These are phyloP conservation scores for Enchytraeus crypticus DNA, from an alignment of 2,888 invertebrate species.

Conservation along the genomic window DNA sequence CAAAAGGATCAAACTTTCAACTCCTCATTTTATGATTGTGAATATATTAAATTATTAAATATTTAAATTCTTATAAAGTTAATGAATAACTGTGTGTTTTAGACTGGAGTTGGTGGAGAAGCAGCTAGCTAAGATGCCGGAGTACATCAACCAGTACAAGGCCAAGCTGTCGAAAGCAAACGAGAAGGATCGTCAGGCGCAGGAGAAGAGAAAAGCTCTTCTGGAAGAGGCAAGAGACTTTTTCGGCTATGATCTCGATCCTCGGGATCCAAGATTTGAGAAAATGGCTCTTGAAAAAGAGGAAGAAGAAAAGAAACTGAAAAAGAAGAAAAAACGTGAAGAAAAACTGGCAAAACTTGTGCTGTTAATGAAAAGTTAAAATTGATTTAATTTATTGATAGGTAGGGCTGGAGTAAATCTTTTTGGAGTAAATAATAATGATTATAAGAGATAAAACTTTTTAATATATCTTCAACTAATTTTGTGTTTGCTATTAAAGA, in stretches of 20 bases:
- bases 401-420: too few relatives aligned
- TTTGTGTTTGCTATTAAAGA: too few relatives aligned
- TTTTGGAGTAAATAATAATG: too few relatives aligned
- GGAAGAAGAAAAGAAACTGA: conserved; percentile 25
- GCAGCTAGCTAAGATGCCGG: conserved; percentile 28
- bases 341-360: conserved; percentile 14
- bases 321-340: conserved; percentile 22
- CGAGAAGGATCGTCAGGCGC: conserved; percentile 10
- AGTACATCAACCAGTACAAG: conserved; percentile 20
- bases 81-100: background rate
- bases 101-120: conserved; percentile 20
- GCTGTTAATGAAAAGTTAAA: background rate
- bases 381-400: background rate
- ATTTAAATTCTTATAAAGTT: background rate
- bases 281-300: conserved; percentile 26
- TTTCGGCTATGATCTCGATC: conserved; percentile 28
- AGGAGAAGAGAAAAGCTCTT: conserved; percentile 16
- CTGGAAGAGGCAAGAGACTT: conserved; percentile 29
- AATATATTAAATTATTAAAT: background rate
- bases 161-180: conserved; percentile 15
- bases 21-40: too few relatives aligned
- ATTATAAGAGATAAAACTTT: too few relatives aligned
- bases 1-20: too few relatives aligned
- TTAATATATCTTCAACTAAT: background rate
- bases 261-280: conserved; percentile 27